phyloP scores from a whole-genome alignment of 2,797 vertebrate species.

The Dicrostonyx torquatus region DNA sequence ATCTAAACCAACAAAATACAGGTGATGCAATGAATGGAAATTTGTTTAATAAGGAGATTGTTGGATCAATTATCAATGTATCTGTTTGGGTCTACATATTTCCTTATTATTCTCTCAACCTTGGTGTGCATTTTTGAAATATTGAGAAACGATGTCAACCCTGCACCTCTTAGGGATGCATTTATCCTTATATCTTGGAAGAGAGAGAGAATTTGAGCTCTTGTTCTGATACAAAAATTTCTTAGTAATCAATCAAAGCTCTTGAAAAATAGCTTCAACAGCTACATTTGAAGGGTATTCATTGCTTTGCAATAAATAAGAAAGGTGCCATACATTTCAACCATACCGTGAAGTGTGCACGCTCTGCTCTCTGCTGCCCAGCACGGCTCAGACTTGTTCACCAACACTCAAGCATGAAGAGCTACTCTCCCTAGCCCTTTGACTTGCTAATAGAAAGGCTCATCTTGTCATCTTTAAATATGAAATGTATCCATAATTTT shows the following conservation, averaged over 20 bases:
- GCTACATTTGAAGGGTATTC: slow-evolving; percentile 7
- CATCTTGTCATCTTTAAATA: slow-evolving; percentile 65
- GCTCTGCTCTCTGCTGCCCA: neutral
- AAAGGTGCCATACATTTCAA: slow-evolving; percentile 6
- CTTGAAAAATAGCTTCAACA: slow-evolving; percentile 56
- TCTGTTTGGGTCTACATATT: neutral
- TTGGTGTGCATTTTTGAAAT: slow-evolving; percentile 19
- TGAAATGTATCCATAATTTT: slow-evolving; percentile 59
- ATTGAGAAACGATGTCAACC: neutral
- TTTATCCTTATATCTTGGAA: slow-evolving; percentile 40
- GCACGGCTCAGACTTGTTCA: neutral
- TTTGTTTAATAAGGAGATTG: neutral
- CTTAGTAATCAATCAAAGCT: slow-evolving; percentile 40
- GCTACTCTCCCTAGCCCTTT: neutral
- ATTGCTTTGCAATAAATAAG: slow-evolving; percentile 31
- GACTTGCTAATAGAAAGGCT: slow-evolving; percentile 3
- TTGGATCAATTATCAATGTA: slow-evolving; percentile 39
- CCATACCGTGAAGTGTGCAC: neutral
- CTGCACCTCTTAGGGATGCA: neutral
- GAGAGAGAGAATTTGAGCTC: slow-evolving; percentile 25
- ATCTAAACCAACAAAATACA: slow-evolving; percentile 1
- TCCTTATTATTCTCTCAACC: neutral
- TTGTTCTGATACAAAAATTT: slow-evolving; percentile 54
- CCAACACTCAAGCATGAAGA: slow-evolving; percentile 40
- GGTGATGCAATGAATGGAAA: neutral